Evolutionary conservation across 2,797 vertebrate species (phyloP).

Genomic region (Myotis vivesi): DNA sequence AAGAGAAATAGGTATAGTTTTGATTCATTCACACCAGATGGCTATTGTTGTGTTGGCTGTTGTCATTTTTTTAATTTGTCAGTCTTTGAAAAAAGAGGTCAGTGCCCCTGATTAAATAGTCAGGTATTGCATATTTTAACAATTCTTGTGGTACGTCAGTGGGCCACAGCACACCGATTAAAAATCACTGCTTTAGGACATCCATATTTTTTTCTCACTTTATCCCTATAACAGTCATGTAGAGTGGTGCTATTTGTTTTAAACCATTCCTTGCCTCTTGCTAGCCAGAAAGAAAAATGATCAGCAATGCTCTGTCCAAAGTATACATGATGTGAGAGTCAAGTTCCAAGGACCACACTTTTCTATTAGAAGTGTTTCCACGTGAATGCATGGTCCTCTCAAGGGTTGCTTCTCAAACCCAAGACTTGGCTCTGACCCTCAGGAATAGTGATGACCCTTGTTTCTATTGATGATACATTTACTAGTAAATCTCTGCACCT

Average conservation of each 20-base stretch:
- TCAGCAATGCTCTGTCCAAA: neutral
- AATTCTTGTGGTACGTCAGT: neutral
- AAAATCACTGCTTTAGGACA: neutral
- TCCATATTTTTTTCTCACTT: conserved; percentile 21
- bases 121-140: neutral
- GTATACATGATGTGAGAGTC: neutral
- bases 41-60: neutral
- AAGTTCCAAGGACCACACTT: neutral
- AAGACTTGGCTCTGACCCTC: neutral
- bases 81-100: neutral
- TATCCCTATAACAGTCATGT: neutral
- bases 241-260: neutral
- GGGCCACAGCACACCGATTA: too few species aligned
- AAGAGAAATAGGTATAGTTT: neutral
- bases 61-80: neutral
- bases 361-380: neutral
- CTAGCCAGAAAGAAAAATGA: neutral
- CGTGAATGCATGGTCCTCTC: neutral
- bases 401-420: neutral
- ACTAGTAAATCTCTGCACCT: neutral
- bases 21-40: neutral
- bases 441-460: neutral
- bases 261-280: conserved; percentile 11
- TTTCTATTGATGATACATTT: neutral
- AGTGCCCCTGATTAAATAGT: neutral